A percentile compares a stretch with the other conserved stretches of the same genome.
Conservation (phyloP, 2,888 invertebrate genomes). For the Crematogaster levior region DNA sequence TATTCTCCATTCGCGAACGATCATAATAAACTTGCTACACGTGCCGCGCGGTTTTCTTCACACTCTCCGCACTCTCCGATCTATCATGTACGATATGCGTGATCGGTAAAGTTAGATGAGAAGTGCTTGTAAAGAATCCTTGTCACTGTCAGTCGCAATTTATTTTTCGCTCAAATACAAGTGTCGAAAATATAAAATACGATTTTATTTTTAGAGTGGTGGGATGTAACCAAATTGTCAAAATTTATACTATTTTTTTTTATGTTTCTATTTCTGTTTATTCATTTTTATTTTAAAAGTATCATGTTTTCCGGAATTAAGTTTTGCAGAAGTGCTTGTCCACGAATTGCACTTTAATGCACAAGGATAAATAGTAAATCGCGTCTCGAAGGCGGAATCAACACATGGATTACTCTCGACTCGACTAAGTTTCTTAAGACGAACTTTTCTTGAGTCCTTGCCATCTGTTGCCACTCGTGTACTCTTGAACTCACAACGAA, state of each 20-base stretch:
- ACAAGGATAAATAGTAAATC: conserved; percentile 30
- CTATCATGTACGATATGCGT: conserved; percentile 40
- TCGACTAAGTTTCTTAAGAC: conserved; percentile 46
- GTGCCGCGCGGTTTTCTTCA: neutral
- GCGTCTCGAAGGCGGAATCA: conserved; percentile 32
- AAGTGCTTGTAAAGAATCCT: neutral
- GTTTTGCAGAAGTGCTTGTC: conserved; percentile 14
- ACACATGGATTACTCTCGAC: conserved; percentile 46
- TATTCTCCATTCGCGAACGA: neutral
- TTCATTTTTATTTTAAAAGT: neutral
- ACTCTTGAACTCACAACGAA: conserved; percentile 37
- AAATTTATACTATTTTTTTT: neutral
- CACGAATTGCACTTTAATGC: conserved; percentile 30
- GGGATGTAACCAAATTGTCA: neutral
- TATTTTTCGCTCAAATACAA: neutral
- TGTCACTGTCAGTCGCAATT: neutral
- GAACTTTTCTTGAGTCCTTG: conserved; percentile 50
- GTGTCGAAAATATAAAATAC: neutral
- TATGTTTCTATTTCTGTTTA: neutral
- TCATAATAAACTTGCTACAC: conserved; percentile 15
- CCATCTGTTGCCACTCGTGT: conserved; percentile 52
- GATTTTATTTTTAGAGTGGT: neutral
- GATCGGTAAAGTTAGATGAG: conserved; percentile 21
- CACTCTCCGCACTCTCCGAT: neutral
- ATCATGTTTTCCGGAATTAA: neutral